These are phyloP conservation scores for Drosophila rufa DNA, from an alignment of 1,140 invertebrate genomes.

Conservation along the genomic window DNA sequence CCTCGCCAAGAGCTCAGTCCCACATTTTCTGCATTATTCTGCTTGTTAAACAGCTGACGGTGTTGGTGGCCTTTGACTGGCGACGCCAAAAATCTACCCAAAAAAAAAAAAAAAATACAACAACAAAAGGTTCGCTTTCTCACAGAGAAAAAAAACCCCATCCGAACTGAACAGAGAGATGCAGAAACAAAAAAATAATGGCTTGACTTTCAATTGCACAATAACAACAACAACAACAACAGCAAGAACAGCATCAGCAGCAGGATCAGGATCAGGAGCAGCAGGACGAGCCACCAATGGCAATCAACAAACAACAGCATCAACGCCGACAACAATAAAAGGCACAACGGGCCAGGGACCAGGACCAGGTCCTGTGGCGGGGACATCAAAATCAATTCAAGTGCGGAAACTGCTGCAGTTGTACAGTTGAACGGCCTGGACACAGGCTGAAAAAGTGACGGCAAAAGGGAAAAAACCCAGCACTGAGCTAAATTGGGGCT, in stretches of 20 bases:
- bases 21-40: constrained; percentile 65
- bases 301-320: constrained; percentile 61
- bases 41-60: constrained; percentile 75
- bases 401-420: constrained; percentile 79
- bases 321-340: constrained; percentile 69
- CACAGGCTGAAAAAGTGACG: constrained; percentile 27
- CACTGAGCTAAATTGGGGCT: neutral
- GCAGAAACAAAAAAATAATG: constrained; percentile 57
- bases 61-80: constrained; percentile 59
- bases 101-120: constrained; percentile 19
- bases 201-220: constrained; percentile 81
- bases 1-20: neutral
- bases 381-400: constrained; percentile 79
- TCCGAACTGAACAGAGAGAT: neutral
- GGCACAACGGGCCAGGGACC: constrained; percentile 25
- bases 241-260: constrained; percentile 3
- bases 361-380: constrained; percentile 32
- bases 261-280: constrained; percentile 15
- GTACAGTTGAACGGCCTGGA: constrained; percentile 69
- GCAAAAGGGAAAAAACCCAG: neutral
- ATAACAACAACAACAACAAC: constrained; percentile 30
- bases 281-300: constrained; percentile 31
- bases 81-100: constrained; percentile 44
- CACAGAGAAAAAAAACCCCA: neutral
- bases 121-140: constrained; percentile 14